Base-by-base conservation (phyloP, 2,888 invertebrate genomes). In the Byasa hedistus region DNA sequence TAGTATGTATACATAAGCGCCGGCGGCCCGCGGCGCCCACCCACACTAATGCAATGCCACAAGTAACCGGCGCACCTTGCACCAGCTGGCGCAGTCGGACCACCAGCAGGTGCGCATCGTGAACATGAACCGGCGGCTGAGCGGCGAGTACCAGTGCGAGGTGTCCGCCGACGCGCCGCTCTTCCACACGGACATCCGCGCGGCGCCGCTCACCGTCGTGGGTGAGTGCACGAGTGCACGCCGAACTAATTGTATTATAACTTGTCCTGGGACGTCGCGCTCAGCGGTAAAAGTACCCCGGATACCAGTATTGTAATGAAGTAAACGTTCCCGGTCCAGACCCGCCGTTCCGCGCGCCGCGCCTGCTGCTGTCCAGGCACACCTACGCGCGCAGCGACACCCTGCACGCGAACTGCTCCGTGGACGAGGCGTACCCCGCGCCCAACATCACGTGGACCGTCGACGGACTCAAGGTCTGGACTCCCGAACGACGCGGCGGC, bases 71-170 rank as follows among this genome's bases (percentile, higher is more conserved):
- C n/a, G n/a, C n/a, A n/a, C n/a, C 10, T 32, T 32, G 1, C 7
- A 32, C 32, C 93, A 95, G 95, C 84, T 94, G 68, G 92, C 93
- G 4, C 93, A 93, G 75, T 95, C 95, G 19, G 94, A 95, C 79
- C 92, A 93, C 74, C 93, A 94, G 75, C 93, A 94, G 79, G 95
- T 96, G 70, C 93, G 94, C 24, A 87, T 96, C 74, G 92, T 94
- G 73, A 93, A 95, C 75, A 93, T 95, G 75, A 94, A 93, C 75
- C 92, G 94, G 57, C 92, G 94, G 19, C 91, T 95, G 71, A 94
- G 94, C 68, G 95, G 95, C 3, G 85, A 89, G 71, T 96, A 95
- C 89, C 95, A 94, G 84, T 96, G 95, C 81, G 95, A 95, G 78
- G 95, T 95, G 64, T 94, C 95, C 0, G 95, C 95, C 0, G 95